phyloP scores from a whole-genome alignment of 2,797 vertebrate species.

The Staurois parvus region DNA sequence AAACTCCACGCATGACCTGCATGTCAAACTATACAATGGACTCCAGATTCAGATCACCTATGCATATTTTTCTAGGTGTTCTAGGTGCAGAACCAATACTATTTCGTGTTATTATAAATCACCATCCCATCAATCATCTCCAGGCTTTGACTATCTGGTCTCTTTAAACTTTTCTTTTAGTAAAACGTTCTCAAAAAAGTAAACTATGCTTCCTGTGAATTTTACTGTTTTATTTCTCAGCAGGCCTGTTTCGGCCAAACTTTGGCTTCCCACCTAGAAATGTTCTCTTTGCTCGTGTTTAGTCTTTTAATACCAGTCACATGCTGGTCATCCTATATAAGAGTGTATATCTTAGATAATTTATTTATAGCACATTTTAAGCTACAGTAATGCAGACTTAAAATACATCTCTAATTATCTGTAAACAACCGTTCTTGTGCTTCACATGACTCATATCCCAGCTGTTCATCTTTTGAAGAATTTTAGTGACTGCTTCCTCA shows the following conservation, averaged over 20 bases:
- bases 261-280: slow-evolving; percentile 50
- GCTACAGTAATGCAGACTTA: slow-evolving; percentile 12
- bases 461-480: slow-evolving; percentile 14
- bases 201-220: slow-evolving; percentile 11
- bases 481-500: slow-evolving; percentile 30
- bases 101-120: slow-evolving; percentile 8
- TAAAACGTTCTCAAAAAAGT: slow-evolving; percentile 15
- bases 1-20: neutral
- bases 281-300: slow-evolving; percentile 39
- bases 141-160: slow-evolving; percentile 7
- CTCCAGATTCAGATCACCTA: neutral
- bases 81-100: neutral
- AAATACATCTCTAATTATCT: slow-evolving; percentile 35
- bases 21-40: neutral
- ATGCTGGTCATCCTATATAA: slow-evolving; percentile 38
- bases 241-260: slow-evolving; percentile 18
- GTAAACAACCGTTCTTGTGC: slow-evolving; percentile 34
- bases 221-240: slow-evolving; percentile 30
- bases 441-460: slow-evolving; percentile 8
- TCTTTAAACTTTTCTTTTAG: neutral
- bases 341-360: slow-evolving; percentile 25
- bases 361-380: slow-evolving; percentile 12
- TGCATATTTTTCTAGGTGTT: neutral
- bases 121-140: slow-evolving; percentile 6
- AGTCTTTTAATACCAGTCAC: slow-evolving; percentile 27